Base-by-base conservation (phyloP, 2,113 vertebrate species). In the Chroicocephalus ridibundus region DNA sequence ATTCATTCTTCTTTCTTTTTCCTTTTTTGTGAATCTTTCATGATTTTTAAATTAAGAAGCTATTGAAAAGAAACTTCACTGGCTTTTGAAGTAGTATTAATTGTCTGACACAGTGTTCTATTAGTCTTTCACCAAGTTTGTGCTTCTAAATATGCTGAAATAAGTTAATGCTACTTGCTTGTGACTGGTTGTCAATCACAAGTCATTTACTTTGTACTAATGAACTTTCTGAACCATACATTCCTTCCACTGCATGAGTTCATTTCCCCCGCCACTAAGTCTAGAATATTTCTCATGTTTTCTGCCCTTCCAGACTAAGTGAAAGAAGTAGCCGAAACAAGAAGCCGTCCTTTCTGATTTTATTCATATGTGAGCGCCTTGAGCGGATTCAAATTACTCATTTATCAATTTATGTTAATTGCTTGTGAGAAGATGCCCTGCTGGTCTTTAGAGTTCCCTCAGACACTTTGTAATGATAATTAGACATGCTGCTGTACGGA, bases 381-480 rank as follows among this genome's bases (percentile, higher is more conserved):
- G 93, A 98, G 98, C 91, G 2, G 97, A 98, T 98, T 98, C 98
- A 98, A 98, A 98, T 99, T 98, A 98, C 98, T 98, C 98, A 98
- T 98, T 98, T 98, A 98, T 98, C 98, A 98, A 98, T 99, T 99
- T 98, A 98, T 98, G 98, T 98, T 99, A 99, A 99, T 99, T 99
- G 98, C 98, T 98, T 98, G 98, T 98, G 98, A 98, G 98, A 99
- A 98, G 98, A 98, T 98, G 98, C 97, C 98, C 98, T 99, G 98
- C 98, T 98, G 98, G 98, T 98, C 98, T 98, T 98, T 98, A 98
- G 98, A 97, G 98, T 98, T 98, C 95, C 94, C 98, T 98, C 97
- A 98, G 98, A 98, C 98, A 98, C 98, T 98, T 99, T 99, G 98
- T 98, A 98, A 99, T 99, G 98, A 98, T 99, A 99, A 99, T 98